Conservation (phyloP, 2,797 vertebrate species). For the Enteromius afrohamiltoni region DNA sequence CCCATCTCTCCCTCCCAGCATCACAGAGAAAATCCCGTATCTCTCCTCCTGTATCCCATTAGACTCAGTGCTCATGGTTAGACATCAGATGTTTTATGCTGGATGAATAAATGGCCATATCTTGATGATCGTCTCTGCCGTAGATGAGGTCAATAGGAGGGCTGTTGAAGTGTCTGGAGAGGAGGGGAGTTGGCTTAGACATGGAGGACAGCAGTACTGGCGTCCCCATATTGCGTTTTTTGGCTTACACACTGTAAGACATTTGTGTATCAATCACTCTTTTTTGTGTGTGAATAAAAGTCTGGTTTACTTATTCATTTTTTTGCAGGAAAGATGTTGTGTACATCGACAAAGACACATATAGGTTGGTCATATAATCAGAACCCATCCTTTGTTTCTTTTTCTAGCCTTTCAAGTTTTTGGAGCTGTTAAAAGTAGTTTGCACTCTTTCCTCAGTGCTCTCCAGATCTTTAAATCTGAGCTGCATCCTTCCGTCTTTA, state of each 20-base stretch:
- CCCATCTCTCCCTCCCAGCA: constrained; percentile 83
- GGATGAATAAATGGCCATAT: background rate
- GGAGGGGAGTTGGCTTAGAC: constrained; percentile 91
- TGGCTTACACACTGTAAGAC: constrained; percentile 85
- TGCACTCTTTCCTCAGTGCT: constrained; percentile 73
- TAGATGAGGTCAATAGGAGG: constrained; percentile 89
- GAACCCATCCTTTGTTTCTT: background rate
- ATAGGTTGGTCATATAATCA: constrained; percentile 74
- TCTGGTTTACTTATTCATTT: constrained; percentile 52
- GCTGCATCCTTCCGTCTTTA: constrained; percentile 94
- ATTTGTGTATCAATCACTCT: constrained; percentile 23
- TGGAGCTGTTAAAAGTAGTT: background rate
- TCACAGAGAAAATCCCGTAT: constrained; percentile 87
- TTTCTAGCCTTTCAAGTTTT: background rate
- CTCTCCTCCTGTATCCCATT: constrained; percentile 92
- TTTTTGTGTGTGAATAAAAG: background rate
- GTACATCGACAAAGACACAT: constrained; percentile 84
- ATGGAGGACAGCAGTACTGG: constrained; percentile 86
- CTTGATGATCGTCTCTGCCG: constrained; percentile 35
- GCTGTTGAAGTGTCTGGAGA: constrained; percentile 92
- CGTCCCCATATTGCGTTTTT: constrained; percentile 90
- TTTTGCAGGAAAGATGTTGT: constrained; percentile 79
- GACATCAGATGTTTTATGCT: background rate
- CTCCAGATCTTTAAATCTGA: constrained; percentile 98
- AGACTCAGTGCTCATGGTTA: constrained; percentile 86